These are phyloP conservation scores for Orthosia gothica DNA, from an alignment of 2,888 invertebrate genomes.

Conservation along the genomic window DNA sequence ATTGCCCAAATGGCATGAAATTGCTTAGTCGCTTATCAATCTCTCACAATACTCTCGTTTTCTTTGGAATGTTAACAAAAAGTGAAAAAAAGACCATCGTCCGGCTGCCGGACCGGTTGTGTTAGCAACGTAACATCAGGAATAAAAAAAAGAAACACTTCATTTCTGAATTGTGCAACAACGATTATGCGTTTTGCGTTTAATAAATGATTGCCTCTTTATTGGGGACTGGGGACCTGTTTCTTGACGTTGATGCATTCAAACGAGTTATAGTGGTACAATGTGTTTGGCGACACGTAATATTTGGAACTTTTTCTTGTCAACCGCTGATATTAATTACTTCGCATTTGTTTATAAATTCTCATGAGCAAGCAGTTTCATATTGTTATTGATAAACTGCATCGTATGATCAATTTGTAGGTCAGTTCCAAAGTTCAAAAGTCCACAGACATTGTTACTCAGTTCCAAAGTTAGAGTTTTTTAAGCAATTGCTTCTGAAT, in stretches of 20 bases:
- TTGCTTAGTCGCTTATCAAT: slow-evolving; percentile 73
- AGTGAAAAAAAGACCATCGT: slow-evolving; percentile 59
- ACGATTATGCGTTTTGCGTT: slow-evolving; percentile 66
- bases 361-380: slow-evolving; percentile 3
- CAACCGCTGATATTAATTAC: slow-evolving; percentile 10
- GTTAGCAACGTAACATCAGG: slow-evolving; percentile 69
- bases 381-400: slow-evolving; percentile 1
- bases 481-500: slow-evolving; percentile 13
- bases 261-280: slow-evolving; percentile 29
- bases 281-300: slow-evolving; percentile 37
- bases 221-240: slow-evolving; percentile 53
- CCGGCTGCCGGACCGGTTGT: slow-evolving; percentile 66
- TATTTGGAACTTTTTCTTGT: slow-evolving; percentile 21
- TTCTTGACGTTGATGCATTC: slow-evolving; percentile 45
- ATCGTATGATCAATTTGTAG: slow-evolving; percentile 3
- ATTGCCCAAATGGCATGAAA: slow-evolving; percentile 79
- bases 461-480: slow-evolving; percentile 20
- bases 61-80: slow-evolving; percentile 78
- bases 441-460: slow-evolving; percentile 1
- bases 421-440: slow-evolving; percentile 21
- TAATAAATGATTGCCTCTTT: slow-evolving; percentile 61
- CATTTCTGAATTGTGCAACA: slow-evolving; percentile 75
- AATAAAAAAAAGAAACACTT: slow-evolving; percentile 68
- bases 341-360: background rate
- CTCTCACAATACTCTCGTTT: slow-evolving; percentile 78